Conservation (phyloP, 2,888 invertebrate genomes). For the Athalia circularis region DNA sequence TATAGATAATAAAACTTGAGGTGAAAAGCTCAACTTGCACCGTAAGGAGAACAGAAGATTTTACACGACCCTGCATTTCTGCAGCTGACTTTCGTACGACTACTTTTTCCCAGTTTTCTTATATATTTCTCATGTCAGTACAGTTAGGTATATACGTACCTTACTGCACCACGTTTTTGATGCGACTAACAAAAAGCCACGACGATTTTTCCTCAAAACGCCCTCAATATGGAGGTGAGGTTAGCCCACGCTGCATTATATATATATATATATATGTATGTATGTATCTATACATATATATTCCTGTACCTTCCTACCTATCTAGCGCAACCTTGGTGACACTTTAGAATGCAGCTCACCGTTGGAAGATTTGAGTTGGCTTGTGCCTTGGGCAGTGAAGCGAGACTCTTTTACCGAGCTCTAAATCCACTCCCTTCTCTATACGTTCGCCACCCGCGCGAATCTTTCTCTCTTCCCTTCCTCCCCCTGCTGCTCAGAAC, state of each 20-base stretch:
- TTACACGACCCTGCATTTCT: too few relatives aligned
- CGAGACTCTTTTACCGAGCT: slow-evolving; percentile 35
- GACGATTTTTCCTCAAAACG: slow-evolving; percentile 8
- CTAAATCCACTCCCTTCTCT: slow-evolving; percentile 39
- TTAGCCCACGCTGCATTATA: too few relatives aligned
- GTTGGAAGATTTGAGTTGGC: slow-evolving; percentile 42
- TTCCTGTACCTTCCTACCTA: background rate
- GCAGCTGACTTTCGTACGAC: too few relatives aligned
- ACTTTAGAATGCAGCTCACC: slow-evolving; percentile 39
- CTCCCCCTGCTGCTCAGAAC: slow-evolving; percentile 13
- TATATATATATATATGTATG: too few relatives aligned
- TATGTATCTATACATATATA: background rate
- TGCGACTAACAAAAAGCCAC: slow-evolving; percentile 15
- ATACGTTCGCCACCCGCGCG: slow-evolving; percentile 20
- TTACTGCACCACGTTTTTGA: background rate
- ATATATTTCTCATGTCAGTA: too few relatives aligned
- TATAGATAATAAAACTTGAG: background rate
- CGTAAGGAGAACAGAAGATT: background rate
- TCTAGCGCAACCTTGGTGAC: slow-evolving; percentile 24
- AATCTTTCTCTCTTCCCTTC: slow-evolving; percentile 30
- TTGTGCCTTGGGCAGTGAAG: slow-evolving; percentile 38
- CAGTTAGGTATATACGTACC: background rate
- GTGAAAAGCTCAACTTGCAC: slow-evolving; percentile 1
- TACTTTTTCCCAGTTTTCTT: too few relatives aligned
- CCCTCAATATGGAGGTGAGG: too few relatives aligned